phyloP scores from a whole-genome alignment of 2,797 vertebrate species.

The Amphiprion clarkii region DNA sequence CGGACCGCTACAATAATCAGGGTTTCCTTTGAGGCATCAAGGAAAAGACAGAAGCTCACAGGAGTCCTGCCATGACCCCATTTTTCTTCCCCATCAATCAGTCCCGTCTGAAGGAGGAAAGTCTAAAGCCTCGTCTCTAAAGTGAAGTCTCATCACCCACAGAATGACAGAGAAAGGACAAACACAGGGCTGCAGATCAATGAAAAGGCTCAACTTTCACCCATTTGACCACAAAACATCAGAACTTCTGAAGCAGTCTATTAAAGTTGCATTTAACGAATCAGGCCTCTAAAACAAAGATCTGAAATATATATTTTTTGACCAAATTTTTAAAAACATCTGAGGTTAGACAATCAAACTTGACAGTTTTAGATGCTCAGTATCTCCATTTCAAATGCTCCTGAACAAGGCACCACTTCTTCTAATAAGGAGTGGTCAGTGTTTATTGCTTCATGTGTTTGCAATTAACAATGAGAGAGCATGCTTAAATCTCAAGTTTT shows the following conservation, averaged over 20 bases:
- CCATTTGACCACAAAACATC: slow-evolving; percentile 24
- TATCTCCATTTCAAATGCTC: not conserved
- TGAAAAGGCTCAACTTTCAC: slow-evolving; percentile 39
- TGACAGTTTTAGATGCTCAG: not conserved
- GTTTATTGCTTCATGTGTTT: no score
- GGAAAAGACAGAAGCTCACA: slow-evolving; percentile 29
- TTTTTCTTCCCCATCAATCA: slow-evolving; percentile 66
- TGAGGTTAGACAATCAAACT: not conserved
- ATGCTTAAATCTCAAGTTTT: no score
- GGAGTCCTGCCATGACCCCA: slow-evolving; percentile 48
- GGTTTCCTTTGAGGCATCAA: slow-evolving; percentile 30
- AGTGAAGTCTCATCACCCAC: slow-evolving; percentile 42
- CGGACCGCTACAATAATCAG: slow-evolving; percentile 45
- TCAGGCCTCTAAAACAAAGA: slow-evolving; percentile 17
- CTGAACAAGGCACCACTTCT: not conserved
- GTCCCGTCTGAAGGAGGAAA: slow-evolving; percentile 50
- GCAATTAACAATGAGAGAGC: no score
- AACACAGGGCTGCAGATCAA: slow-evolving; percentile 31
- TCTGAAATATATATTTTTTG: slow-evolving; percentile 4
- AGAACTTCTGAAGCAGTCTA: slow-evolving; percentile 15
- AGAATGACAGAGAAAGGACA: slow-evolving; percentile 46
- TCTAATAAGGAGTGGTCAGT: no score
- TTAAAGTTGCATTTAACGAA: slow-evolving; percentile 14
- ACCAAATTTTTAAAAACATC: no score
- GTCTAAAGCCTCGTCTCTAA: slow-evolving; percentile 34